These are phyloP conservation scores for Austrolebias charrua DNA, from an alignment of 2,797 vertebrate species.

Conservation along the genomic window DNA sequence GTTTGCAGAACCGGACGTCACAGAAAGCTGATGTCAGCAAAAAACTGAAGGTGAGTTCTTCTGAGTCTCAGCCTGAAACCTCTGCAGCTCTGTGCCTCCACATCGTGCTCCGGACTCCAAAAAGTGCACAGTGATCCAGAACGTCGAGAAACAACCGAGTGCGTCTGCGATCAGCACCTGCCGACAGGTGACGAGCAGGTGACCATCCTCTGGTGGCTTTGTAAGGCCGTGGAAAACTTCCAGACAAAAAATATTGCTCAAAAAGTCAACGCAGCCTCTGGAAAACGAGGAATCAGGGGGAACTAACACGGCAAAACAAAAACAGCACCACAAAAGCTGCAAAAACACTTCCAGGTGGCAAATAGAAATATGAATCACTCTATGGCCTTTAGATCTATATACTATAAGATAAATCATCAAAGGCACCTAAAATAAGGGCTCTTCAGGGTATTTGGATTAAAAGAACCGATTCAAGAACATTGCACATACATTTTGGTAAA, in stretches of 20 bases:
- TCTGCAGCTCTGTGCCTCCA: slow-evolving; percentile 38
- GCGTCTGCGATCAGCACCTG: slow-evolving; percentile 50
- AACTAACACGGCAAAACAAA: slow-evolving; percentile 30
- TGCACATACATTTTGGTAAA: slow-evolving; percentile 36
- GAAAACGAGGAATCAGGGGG: slow-evolving; percentile 22
- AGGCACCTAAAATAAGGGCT: slow-evolving; percentile 59
- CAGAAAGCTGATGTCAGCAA: slow-evolving; percentile 14
- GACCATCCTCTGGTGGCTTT: slow-evolving; percentile 44
- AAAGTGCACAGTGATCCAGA: slow-evolving; percentile 57
- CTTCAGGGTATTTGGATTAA: slow-evolving; percentile 41
- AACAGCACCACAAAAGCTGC: slow-evolving; percentile 29
- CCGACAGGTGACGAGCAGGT: slow-evolving; percentile 47
- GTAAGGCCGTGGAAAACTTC: slow-evolving; percentile 55
- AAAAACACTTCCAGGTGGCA: slow-evolving; percentile 34
- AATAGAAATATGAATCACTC: slow-evolving; percentile 41
- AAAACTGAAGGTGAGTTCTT: slow-evolving; percentile 36
- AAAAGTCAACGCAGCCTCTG: slow-evolving; percentile 37
- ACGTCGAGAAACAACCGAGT: slow-evolving; percentile 55
- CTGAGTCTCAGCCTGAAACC: slow-evolving; percentile 34
- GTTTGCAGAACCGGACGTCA: slow-evolving; percentile 35
- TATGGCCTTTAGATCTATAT: slow-evolving; percentile 50
- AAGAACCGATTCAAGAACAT: slow-evolving; percentile 19
- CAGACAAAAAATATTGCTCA: slow-evolving; percentile 56
- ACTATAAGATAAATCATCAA: slow-evolving; percentile 55
- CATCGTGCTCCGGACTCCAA: slow-evolving; percentile 49